Evolutionary conservation across 2,888 invertebrate genomes (phyloP).

Genomic region (Phania funesta): DNA sequence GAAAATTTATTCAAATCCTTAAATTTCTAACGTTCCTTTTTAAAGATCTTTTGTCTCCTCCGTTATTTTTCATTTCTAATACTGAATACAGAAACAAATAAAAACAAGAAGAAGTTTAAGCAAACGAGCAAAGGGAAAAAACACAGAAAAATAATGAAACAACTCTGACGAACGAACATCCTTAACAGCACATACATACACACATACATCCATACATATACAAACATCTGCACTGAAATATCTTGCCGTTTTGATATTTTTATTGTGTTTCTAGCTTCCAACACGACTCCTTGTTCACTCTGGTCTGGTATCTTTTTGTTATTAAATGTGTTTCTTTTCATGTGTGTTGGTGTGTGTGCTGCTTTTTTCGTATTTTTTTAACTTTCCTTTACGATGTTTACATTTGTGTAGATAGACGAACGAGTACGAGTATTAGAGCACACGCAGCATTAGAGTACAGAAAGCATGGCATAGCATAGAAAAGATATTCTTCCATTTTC

Average conservation of each 20-base stretch:
- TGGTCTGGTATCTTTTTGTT: constrained; percentile 16
- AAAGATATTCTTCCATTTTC: constrained; percentile 61
- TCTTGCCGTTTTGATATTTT: constrained; percentile 48
- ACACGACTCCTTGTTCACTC: constrained; percentile 51
- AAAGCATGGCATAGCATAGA: constrained; percentile 30
- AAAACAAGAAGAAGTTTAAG: constrained; percentile 18
- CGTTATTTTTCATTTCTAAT: constrained; percentile 51
- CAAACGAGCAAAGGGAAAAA: constrained; percentile 17
- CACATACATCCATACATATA: neutral
- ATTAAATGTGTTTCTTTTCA: neutral
- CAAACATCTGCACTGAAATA: constrained; percentile 23
- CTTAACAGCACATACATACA: constrained; percentile 14
- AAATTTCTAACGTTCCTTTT: constrained; percentile 53
- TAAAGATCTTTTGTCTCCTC: constrained; percentile 57
- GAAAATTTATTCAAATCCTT: constrained; percentile 38
- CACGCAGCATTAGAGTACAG: constrained; percentile 10
- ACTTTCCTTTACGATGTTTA: constrained; percentile 62
- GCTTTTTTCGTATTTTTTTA: neutral
- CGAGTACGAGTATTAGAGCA: constrained; percentile 29
- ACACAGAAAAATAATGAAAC: constrained; percentile 48
- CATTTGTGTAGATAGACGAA: constrained; percentile 50
- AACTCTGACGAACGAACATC: constrained; percentile 48
- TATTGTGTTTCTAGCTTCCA: constrained; percentile 31
- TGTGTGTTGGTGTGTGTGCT: neutral
- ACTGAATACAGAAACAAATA: constrained; percentile 35